Evolutionary conservation across 2,888 invertebrate species (phyloP), one percentile per base, ranked within the genome.

Genomic region (Eupithecia abbreviata): DNA sequence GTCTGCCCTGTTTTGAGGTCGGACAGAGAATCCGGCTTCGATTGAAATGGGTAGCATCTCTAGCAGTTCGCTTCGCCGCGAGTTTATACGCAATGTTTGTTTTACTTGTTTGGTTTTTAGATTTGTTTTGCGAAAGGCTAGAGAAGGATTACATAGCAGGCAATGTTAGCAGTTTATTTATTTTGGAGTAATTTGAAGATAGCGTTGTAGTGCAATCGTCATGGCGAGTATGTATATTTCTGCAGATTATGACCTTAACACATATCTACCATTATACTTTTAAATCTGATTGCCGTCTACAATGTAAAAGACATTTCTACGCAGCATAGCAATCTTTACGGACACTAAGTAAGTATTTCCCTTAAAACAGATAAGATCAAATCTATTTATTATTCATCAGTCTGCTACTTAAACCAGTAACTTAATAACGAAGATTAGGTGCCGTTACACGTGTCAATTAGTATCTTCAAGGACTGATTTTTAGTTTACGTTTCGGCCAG

Each of bases 61-160:
- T 71, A 71, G 55, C 55, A 47, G 41, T 43, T 74, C 62, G 12
- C 69, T 47, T 69, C 15, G 45, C 45, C 62, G 47, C 69, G 41
- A 45, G 65, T 71, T 43, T 49, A 10, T 42, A 15, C 7, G 72
- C 62, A 77, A 71, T 78, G 41, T 78, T 75, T 73, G 65, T 62
- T 73, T 78, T 71, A 71, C 71, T 68, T 75, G 71, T 78, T 77
- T 77, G 73, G 68, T 67, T 67, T 71, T 73, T 58, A 71, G 71
- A 77, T 73, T 77, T 78, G 45, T 42, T 75, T 78, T 76, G 71
- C 71, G 65, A 75, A 78, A 75, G 67, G 71, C 62, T 70, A 62
- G 42, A 72, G 41, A 69, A 68, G 42, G 67, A 68, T 68, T 68
- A 68, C 67, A 72, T 72, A 65, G 75, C 49, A 47, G 47, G 30